Percentiles rank a stretch among this genome's conserved stretches.
Conservation (phyloP, 2,888 invertebrate genomes). For the Pammene aurita region DNA sequence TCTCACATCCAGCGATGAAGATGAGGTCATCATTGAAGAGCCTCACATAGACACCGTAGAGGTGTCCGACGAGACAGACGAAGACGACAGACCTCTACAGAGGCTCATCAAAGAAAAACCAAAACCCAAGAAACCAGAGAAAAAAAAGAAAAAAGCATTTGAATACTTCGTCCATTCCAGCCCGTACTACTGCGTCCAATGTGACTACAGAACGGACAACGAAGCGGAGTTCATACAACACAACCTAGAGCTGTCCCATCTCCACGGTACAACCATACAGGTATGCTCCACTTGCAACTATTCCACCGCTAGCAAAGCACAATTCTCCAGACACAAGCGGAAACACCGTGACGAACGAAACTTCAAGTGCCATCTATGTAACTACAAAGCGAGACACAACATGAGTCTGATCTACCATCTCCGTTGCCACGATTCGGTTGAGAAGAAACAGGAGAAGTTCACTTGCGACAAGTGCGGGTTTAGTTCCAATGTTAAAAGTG, state of each 20-base stretch:
- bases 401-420: conserved; percentile 70
- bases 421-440: conserved; percentile 53
- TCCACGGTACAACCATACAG: conserved; percentile 48
- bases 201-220: conserved; percentile 50
- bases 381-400: conserved; percentile 62
- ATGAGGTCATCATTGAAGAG: conserved; percentile 73
- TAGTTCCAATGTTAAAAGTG: conserved; percentile 36
- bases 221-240: conserved; percentile 50
- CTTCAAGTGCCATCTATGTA: conserved; percentile 64
- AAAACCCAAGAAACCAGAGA: conserved; percentile 25
- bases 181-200: conserved; percentile 61
- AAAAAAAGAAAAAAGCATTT: conserved; percentile 40
- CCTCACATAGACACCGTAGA: conserved; percentile 72
- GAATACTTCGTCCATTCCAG: conserved; percentile 48
- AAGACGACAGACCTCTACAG: conserved; percentile 68
- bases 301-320: conserved; percentile 58
- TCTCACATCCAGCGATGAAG: conserved; percentile 73
- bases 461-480: conserved; percentile 50
- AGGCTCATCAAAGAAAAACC: conserved; percentile 52
- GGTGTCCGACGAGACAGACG: conserved; percentile 71
- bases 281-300: conserved; percentile 64
- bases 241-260: conserved; percentile 42
- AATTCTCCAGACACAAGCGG: conserved; percentile 57
- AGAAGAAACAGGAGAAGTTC: conserved; percentile 24
- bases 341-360: conserved; percentile 62